Evolutionary conservation across 2,797 vertebrate genomes (phyloP), one percentile per base, ranked within the genome.

Genomic region (Poecilia picta): DNA sequence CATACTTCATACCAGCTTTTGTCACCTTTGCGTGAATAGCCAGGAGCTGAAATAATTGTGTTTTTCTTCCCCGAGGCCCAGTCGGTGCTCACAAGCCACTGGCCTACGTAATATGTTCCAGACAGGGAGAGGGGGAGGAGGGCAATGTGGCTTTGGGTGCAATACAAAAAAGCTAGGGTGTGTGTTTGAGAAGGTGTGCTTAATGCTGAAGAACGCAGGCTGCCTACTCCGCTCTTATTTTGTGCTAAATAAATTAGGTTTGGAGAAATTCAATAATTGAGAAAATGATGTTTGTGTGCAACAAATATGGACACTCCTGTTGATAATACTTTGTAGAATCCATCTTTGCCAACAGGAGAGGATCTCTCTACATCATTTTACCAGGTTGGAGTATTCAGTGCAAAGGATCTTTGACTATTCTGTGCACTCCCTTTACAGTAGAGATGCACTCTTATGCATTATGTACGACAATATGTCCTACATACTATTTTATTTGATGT

Each of bases 1-100:
- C 94, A 95, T 95, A 95, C 95, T 95, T 94, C 94, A 95, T 94
- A 95, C 95, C 94, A 95, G 95, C 95, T 95, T 96, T 95, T 94
- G 94, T 94, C 92, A 94, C 93, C 93, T 93, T 93, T 93, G 90
- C 94, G 93, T 95, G 94, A 95, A 95, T 94, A 94, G 93, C 94
- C 77, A 84, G 91, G 90, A 91, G 92, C 87, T 93, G 94, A 94
- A 96, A 95, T 95, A 95, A 94, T 95, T 94, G 92, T 94, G 88
- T 95, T 93, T 94, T 91, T 89, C 93, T 93, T 94, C 94, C 92
- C 83, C 45, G 78, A 93, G 93, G 93, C 91, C 92, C 91, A 91
- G 93, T 93, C 91, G 81, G 85, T 25, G 90, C 92, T 93, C 91
- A 94, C 92, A 95, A 95, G 90, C 93, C 94, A 95, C 89, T 94